Conservation (phyloP, 2,113 vertebrate genomes). For the Dasyprocta punctata region DNA sequence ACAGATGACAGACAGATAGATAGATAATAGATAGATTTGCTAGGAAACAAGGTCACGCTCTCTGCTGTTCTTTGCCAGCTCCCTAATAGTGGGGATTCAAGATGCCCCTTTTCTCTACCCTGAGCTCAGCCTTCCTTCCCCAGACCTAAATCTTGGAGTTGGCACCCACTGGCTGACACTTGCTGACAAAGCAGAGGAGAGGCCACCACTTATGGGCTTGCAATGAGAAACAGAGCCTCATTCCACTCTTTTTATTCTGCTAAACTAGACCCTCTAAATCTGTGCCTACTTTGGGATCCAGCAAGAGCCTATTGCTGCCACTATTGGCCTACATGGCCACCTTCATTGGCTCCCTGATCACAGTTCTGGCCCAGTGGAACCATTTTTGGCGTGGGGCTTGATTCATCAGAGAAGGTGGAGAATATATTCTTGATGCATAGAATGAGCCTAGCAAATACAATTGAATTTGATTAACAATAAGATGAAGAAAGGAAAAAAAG, state of each 20-base stretch:
- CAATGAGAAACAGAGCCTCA: background rate
- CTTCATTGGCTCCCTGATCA: background rate
- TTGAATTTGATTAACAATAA: background rate
- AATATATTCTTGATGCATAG: background rate
- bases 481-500: too few relatives aligned
- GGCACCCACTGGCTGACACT: too few relatives aligned
- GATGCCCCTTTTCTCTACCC: background rate
- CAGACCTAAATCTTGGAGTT: background rate
- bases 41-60: background rate
- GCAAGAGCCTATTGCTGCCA: background rate
- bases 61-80: background rate
- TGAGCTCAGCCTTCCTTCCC: background rate
- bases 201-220: background rate
- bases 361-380: background rate
- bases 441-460: background rate
- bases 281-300: background rate
- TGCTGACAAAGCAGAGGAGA: slow-evolving; percentile 10
- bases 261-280: background rate
- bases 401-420: background rate
- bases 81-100: background rate
- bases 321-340: background rate
- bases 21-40: background rate
- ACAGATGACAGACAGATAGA: too few relatives aligned
- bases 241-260: background rate
- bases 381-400: background rate